Evolutionary conservation across 2,797 vertebrate species (phyloP), one percentile per base, ranked within the genome.

Genomic region (Hippopotamyrus pictus): DNA sequence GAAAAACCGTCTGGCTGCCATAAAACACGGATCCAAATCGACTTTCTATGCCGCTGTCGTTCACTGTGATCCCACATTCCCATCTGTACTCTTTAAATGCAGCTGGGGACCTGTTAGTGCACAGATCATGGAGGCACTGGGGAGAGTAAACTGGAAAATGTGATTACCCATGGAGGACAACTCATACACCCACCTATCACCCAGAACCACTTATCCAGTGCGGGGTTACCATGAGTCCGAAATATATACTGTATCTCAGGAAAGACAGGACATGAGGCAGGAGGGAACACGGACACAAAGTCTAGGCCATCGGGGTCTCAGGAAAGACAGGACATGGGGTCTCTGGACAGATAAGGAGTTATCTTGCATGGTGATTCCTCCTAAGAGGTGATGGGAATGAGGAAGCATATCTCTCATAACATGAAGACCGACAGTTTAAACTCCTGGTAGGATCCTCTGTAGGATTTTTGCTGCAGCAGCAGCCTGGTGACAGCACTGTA

Each of bases 11-110:
- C 89, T 82, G 53, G 22, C 86, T 83, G 62, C 53, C 57, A 69
- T 46, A 57, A 87, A 86, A 85, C 79, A 69, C 51, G 86, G 88
- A 90, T 89, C 89, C 86, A 50, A 87, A 82, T 89, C 14, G 88
- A 91, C 88, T 84, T 87, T 62, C 37, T 79, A 1, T 79, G 41
- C 46, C 7, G 1, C 37, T 79, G 73, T 79, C 37, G 0, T 79
- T 79, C 37, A 19, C 11, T 37, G 65, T 12, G 65, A 73, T 62
- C n/a, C 57, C 29, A 37, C 65, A 33, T 33, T 37, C 65, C 65
- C 29, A 73, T 73, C 37, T 79, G 37, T 79, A n/a, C 73, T n/a
- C 33, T 79, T 79, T 79, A 79, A 79, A 19, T n/a, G 14, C 19
- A 41, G 73, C 33, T 79, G 73, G 41, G 4, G 65, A 73, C 65